phyloP scores from a whole-genome alignment of 1,140 invertebrate genomes.

The Centruroides vittatus region DNA sequence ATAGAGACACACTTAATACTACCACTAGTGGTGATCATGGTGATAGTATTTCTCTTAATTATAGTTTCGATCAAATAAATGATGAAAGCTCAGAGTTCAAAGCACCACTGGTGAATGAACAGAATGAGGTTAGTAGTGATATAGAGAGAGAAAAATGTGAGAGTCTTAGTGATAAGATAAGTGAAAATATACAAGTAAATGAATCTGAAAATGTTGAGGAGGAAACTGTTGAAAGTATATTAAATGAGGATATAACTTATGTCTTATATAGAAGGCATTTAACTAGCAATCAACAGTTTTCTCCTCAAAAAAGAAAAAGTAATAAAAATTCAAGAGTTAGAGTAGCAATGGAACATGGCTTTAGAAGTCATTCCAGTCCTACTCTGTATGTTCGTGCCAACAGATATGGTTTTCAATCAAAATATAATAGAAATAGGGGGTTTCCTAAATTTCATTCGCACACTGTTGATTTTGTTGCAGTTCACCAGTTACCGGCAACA shows the following conservation, averaged over 20 bases:
- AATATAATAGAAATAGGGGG: constrained; percentile 15
- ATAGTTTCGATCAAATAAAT: constrained; percentile 13
- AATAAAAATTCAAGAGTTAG: background rate
- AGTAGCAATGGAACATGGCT: constrained; percentile 15
- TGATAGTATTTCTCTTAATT: constrained; percentile 7
- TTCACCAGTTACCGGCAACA: constrained; percentile 25
- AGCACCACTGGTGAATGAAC: constrained; percentile 16
- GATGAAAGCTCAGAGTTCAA: constrained; percentile 12
- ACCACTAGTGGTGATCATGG: background rate
- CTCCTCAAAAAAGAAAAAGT: no score
- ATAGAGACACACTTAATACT: constrained; percentile 12
- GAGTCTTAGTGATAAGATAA: constrained; percentile 7
- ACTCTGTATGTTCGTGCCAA: constrained; percentile 15
- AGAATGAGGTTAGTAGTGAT: constrained; percentile 14
- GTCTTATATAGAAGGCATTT: constrained; percentile 24
- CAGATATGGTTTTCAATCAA: constrained; percentile 8
- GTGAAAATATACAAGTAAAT: background rate
- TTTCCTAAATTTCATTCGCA: no score
- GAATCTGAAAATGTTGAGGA: constrained; percentile 14
- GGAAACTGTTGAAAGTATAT: constrained; percentile 16
- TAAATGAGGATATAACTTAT: constrained; percentile 34
- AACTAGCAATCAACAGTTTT: no score
- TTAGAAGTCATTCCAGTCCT: constrained; percentile 14
- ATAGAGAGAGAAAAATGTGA: constrained; percentile 16
- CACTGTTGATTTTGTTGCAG: background rate